Conservation (phyloP, 2,113 vertebrate species). For the Catagonus wagneri region DNA sequence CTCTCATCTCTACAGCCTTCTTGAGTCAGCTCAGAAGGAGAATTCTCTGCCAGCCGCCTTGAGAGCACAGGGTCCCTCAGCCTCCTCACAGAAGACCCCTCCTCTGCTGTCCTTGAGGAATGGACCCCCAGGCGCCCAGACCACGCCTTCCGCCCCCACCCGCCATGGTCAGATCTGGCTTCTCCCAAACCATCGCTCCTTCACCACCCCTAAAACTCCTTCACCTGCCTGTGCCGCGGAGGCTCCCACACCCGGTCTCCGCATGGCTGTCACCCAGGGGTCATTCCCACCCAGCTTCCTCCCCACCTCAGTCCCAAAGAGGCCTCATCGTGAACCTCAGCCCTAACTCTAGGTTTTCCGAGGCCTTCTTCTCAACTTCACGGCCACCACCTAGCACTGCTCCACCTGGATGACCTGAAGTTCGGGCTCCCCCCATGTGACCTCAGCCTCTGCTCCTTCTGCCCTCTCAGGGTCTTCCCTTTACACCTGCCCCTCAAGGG, state of each 20-base stretch:
- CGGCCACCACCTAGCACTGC: background rate
- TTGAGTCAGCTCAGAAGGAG: background rate
- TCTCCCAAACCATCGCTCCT: background rate
- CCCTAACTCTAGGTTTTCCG: background rate
- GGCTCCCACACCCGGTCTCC: background rate
- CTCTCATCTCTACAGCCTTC: background rate
- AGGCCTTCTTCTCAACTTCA: background rate
- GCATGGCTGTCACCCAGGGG: background rate
- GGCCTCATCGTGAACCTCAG: rapidly evolving
- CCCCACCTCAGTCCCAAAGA: background rate
- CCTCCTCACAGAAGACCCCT: background rate
- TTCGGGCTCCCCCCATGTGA: background rate
- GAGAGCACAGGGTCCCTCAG: background rate
- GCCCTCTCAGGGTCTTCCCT: background rate
- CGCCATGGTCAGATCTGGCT: background rate
- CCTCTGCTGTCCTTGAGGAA: background rate
- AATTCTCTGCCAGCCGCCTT: background rate
- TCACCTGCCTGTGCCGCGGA: background rate
- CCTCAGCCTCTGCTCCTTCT: background rate
- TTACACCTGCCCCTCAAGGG: background rate
- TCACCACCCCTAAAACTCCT: background rate
- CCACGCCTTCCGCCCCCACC: background rate
- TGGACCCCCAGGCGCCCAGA: background rate
- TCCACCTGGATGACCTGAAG: background rate
- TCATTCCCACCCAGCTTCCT: background rate